Evolutionary conservation across 2,113 vertebrate genomes (phyloP).

Genomic region (Amia ocellicauda): DNA sequence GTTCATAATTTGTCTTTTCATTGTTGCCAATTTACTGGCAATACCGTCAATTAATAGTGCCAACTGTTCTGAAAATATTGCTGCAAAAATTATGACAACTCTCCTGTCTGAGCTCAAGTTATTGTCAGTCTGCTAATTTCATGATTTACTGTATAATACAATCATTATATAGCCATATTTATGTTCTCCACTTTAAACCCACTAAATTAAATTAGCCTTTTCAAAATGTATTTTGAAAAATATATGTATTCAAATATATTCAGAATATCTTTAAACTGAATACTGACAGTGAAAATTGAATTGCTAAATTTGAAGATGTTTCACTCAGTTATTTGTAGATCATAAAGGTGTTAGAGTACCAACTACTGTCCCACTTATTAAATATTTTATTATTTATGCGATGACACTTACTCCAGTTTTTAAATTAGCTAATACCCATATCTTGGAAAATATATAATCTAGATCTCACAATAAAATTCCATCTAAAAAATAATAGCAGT

Average conservation of each 20-base stretch:
- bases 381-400: too few relatives aligned
- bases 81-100: constrained; percentile 47
- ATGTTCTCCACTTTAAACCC: constrained; percentile 49
- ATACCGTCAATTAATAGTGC: constrained; percentile 93
- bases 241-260: too few relatives aligned
- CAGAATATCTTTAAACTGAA: too few relatives aligned
- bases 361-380: not conserved
- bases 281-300: not conserved
- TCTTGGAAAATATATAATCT: too few relatives aligned
- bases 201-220: constrained; percentile 67
- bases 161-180: constrained; percentile 40
- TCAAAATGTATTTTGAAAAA: too few relatives aligned
- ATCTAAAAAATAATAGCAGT: too few relatives aligned
- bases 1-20: constrained; percentile 96
- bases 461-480: constrained; percentile 1
- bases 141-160: constrained; percentile 64
- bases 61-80: constrained; percentile 77
- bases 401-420: too few relatives aligned
- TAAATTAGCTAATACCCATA: too few relatives aligned
- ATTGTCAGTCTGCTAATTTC: constrained; percentile 40
- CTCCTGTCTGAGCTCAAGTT: constrained; percentile 34
- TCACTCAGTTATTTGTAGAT: not conserved
- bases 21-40: constrained; percentile 90
- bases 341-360: not conserved
- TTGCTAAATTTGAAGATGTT: constrained; percentile 3